A percentile compares a stretch with the other conserved stretches of the same genome.
phyloP scores from a whole-genome alignment of 2,888 invertebrate species.

The Orchesella flavescens region DNA sequence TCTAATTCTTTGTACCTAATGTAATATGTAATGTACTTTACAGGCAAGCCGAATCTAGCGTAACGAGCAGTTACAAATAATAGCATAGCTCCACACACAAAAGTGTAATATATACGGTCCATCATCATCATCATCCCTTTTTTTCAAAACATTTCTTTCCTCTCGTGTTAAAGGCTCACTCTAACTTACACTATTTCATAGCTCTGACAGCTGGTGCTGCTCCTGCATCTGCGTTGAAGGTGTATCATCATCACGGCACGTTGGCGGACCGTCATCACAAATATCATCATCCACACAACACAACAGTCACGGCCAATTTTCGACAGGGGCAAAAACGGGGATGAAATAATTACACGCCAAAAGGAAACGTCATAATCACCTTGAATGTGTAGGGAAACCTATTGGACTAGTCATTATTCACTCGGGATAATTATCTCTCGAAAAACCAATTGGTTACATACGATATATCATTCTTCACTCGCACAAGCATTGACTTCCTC shows the following conservation, averaged over 20 bases:
- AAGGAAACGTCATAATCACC: conserved; percentile 64
- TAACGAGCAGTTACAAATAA: conserved; percentile 51
- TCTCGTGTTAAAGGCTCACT: conserved; percentile 25
- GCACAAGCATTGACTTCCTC: background rate
- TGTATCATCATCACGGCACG: conserved; percentile 58
- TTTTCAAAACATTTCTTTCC: conserved; percentile 24
- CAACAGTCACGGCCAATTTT: conserved; percentile 62
- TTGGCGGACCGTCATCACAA: conserved; percentile 47
- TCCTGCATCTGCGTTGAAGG: conserved; percentile 1
- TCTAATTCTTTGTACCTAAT: conserved; percentile 41
- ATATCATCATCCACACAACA: background rate
- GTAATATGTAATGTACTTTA: conserved; percentile 35
- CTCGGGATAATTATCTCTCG: conserved; percentile 62
- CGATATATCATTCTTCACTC: background rate
- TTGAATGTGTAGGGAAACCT: conserved; percentile 64
- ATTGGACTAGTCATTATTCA: conserved; percentile 62
- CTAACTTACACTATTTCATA: conserved; percentile 13
- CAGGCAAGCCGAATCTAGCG: conserved; percentile 48
- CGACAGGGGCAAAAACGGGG: conserved; percentile 61
- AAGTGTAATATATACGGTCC: background rate
- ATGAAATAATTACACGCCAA: conserved; percentile 64
- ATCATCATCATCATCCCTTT: conserved; percentile 6
- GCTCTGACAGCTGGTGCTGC: conserved; percentile 55
- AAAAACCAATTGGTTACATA: conserved; percentile 63
- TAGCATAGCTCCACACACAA: background rate